Base-by-base conservation (phyloP, 2,797 vertebrate genomes). In the Gambelia wislizenii region DNA sequence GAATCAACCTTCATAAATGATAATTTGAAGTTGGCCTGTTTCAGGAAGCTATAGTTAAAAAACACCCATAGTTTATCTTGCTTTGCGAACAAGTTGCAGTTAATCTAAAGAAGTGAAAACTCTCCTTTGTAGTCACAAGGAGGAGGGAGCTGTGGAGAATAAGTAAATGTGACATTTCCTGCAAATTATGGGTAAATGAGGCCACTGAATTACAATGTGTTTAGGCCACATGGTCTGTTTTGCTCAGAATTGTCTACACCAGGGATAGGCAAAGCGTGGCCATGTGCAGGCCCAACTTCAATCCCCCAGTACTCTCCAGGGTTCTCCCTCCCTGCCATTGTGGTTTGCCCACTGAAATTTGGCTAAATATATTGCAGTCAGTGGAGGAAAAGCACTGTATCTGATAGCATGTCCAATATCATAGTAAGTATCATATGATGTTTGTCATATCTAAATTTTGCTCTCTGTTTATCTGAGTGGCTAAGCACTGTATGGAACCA, bases 401-500 rank as follows among this genome's bases (percentile, higher is more conserved):
- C 33, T 67, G 64, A 33, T 13, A 67, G 64, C 30, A 67, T 67
- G 10, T 67, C 30, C 30, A 67, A 2, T 13, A 67, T 67, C 10
- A 67, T 67, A 67, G 56, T 59, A 59, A 59, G 20, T 54, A 12
- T 52, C 56, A 56, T 56, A 56, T 20, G 56, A 18, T 59, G 56
- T 4, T 30, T 12, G 13, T 67, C 64, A 67, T 33, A 33, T 49
- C 44, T 91, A 14, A 61, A 78, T 0, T 85, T n/a, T 80, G 9
- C 52, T 89, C 47, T 84, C 27, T 67, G 80, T n/a, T 89, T 85
- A 91, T 74, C 47, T 75, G 52, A 74, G 80, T 86, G 52, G 30
- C 16, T 90, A 87, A 85, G 76, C 18, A 18, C 75, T 89, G 25
- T 8, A 59, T 83, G 89, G 89, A 91, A 44, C 42, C 90, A 90